A percentile compares a stretch with the other conserved stretches of the same genome.
phyloP scores from a whole-genome alignment of 1,140 invertebrate species.

The Trichonephila clavata region DNA sequence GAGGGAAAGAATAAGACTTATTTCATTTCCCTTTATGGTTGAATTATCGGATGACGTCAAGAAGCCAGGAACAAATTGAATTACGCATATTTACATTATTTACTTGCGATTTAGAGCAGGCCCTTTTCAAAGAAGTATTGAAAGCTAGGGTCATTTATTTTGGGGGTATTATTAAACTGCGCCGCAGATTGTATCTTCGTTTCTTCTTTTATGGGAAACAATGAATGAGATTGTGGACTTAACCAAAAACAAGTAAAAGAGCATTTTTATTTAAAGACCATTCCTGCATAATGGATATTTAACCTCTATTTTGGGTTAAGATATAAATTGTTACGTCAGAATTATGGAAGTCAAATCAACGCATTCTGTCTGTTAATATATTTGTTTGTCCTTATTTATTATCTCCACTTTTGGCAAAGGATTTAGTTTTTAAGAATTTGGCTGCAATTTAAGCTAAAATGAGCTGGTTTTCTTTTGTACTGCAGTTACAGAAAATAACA shows the following conservation, averaged over 20 bases:
- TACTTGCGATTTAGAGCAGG: conserved; percentile 65
- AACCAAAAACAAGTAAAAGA: neutral
- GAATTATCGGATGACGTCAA: conserved; percentile 73
- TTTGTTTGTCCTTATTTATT: neutral
- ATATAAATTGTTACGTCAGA: conserved; percentile 27
- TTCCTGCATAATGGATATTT: conserved; percentile 55
- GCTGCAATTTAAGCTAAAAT: neutral
- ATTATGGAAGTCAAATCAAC: neutral
- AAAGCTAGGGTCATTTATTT: conserved; percentile 53
- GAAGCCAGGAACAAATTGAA: conserved; percentile 73
- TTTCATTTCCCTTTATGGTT: conserved; percentile 71
- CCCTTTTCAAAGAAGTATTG: conserved; percentile 50
- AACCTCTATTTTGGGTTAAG: conserved; percentile 30
- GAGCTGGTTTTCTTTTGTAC: neutral
- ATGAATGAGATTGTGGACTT: conserved; percentile 12
- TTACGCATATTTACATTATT: conserved; percentile 76
- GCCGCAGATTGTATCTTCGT: conserved; percentile 28
- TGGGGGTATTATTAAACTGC: conserved; percentile 42
- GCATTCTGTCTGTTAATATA: neutral
- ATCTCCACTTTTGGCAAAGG: neutral
- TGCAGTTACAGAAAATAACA: too few relatives aligned
- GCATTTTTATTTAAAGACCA: conserved; percentile 3
- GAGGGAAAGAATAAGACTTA: conserved; percentile 60
- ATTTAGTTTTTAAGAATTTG: neutral
- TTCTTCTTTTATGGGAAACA: conserved; percentile 22